Base-by-base conservation (phyloP, 2,888 invertebrate genomes). In the Cerastis leucographa region DNA sequence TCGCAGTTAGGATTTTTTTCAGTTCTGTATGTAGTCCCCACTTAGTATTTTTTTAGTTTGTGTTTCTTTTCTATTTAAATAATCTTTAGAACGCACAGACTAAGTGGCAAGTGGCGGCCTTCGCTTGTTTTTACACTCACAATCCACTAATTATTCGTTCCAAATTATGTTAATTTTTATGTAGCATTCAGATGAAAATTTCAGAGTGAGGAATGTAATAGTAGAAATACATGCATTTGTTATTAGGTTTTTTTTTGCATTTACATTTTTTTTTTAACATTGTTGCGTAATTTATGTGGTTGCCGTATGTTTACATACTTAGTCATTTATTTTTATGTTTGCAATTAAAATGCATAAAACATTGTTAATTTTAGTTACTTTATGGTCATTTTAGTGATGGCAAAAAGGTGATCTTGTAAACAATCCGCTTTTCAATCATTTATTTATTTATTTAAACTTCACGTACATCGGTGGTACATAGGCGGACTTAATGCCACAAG, bases 151-250 rank as follows among this genome's bases (percentile, higher is more conserved):
- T 59, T 71, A 71, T 71, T 25, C 71, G 17, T 59, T 44, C 8
- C 19, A 46, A 78, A 78, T 67, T 54, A 76, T 76, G 49, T 44
- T 59, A 69, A 71, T 71, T 67, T n/a, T 42, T 71, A 49, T 25
- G 14, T 71, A 64, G 14, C 35, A 62, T 19, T 49, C n/a, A 11
- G 14, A 56, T 66, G 8, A 65, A 69, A 67, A 69, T 74, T 19
- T 44, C 35, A 42, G 1, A 69, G 12, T 35, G 12, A 9, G 14
- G 35, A 3, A 25, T 19, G 35, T 51, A 44, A 44, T 25, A 12
- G 8, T 25, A 25, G 2, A 11, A 67, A 56, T 49, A 29, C n/a
- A 17, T 7, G 19, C 5, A 25, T 29, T 8, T 49, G 29, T 49
- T 17, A 17, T n/a, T 14, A 64, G 4, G 61, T 35, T 11, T 9